These are phyloP conservation scores for Agraylea sexmaculata DNA, from an alignment of 1,140 invertebrate species.

Conservation along the genomic window DNA sequence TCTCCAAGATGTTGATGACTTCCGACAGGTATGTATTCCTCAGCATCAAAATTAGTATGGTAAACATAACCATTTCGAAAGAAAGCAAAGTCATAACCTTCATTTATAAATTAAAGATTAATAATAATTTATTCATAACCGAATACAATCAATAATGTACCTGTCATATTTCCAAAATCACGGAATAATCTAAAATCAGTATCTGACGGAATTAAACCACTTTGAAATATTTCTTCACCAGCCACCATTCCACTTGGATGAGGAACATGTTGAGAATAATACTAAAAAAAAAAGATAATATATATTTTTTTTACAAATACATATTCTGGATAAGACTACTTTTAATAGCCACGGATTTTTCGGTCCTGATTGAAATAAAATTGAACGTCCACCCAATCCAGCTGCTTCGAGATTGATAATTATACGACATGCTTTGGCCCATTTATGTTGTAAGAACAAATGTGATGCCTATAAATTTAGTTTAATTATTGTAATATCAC, in stretches of 20 bases:
- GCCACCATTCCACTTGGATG: conserved; percentile 51
- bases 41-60: conserved; percentile 60
- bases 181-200: conserved; percentile 70
- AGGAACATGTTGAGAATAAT: conserved; percentile 45
- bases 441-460: conserved; percentile 66
- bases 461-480: conserved; percentile 55
- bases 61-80: conserved; percentile 63
- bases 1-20: conserved; percentile 56
- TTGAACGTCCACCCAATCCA: conserved; percentile 61
- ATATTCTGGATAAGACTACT: no score
- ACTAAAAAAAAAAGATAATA: conserved; percentile 21
- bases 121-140: not conserved
- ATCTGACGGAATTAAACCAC: conserved; percentile 60
- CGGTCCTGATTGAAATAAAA: conserved; percentile 59
- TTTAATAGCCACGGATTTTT: conserved; percentile 48
- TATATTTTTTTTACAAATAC: no score
- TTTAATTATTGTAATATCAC: no score
- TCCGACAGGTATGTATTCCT: conserved; percentile 46
- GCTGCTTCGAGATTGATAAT: conserved; percentile 69
- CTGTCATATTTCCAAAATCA: conserved; percentile 44
- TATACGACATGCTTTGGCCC: conserved; percentile 49
- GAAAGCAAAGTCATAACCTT: conserved; percentile 67
- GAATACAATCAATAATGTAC: conserved; percentile 19
- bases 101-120: not conserved
- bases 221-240: conserved; percentile 66